Base-by-base conservation (phyloP, 2,113 vertebrate species). In the Nematolebias whitei region DNA sequence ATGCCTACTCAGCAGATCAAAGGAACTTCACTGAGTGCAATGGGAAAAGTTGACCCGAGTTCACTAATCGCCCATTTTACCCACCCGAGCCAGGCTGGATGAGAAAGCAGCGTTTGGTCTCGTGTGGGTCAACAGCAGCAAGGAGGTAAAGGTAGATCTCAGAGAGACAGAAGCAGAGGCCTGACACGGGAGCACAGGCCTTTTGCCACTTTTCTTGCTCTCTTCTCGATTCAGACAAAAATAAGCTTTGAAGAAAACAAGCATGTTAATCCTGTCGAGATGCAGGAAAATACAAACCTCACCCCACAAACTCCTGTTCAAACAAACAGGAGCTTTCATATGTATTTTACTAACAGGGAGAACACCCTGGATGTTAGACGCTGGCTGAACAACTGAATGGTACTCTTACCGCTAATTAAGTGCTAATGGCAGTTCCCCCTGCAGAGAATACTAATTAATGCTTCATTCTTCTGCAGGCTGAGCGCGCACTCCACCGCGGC, bases 381-480 rank as follows among this genome's bases (percentile, higher is more conserved):
- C 73, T 76, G 76, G 81, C 80, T 44, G 76, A 63, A 74, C 54
- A 44, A 58, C 80, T 91, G 90, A 92, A 90, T 90, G 86, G 85
- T 85, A 66, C 90, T 91, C 87, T 85, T 88, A 81, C 86, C 79
- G 82, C 88, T 93, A 92, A 92, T 93, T 89, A 92, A 92, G 92
- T 92, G 90, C 91, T 92, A 92, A 92, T 92, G 91, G 91, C 85
- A 82, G 88, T 82, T 83, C 85, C 87, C 88, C 89, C 90, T 91
- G 89, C 87, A 73, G 90, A 91, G 90, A 92, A 92, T 91, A 90
- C 90, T 92, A 93, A 93, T 93, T 93, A 92, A 91, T 87, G 85
- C 57, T 78, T 80, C 78, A 90, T 92, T 91, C 89, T 91, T 79
- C 88, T 73, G 84, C 57, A 11, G 67, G 68, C 82, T 65, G 86